Evolutionary conservation across 23 tunicate genomes (phyloP).

Genomic region (Trididemnum clinides): DNA sequence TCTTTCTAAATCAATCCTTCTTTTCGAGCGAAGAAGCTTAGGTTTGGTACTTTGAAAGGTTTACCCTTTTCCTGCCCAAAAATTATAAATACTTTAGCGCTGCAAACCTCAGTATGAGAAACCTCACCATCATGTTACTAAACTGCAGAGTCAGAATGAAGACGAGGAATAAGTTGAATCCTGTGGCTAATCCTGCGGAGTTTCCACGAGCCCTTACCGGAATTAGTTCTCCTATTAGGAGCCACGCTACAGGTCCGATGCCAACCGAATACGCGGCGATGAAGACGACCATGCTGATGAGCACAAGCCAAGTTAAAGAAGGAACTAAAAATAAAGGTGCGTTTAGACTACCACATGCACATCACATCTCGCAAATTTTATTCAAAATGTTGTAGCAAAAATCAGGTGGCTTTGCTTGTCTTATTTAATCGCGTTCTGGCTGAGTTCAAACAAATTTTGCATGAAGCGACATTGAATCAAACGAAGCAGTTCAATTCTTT

Average conservation of each 20-base stretch:
- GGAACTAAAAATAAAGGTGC: slow-evolving; percentile 5
- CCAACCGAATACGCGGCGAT: slow-evolving; percentile 89
- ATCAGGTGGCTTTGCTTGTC: too few relatives aligned
- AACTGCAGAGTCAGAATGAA: slow-evolving; percentile 74
- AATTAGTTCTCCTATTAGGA: slow-evolving; percentile 72
- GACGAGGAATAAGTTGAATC: slow-evolving; percentile 60
- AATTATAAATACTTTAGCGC: too few relatives aligned
- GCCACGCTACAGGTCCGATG: slow-evolving; percentile 86
- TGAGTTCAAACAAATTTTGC: too few relatives aligned
- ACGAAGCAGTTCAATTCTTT: too few relatives aligned
- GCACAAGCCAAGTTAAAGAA: slow-evolving; percentile 59
- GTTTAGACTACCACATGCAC: not conserved
- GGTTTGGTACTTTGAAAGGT: too few relatives aligned
- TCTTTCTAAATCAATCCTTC: too few relatives aligned
- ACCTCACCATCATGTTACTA: slow-evolving; percentile 49
- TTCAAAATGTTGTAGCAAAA: too few relatives aligned
- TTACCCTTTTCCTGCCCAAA: too few relatives aligned
- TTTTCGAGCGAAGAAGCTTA: too few relatives aligned
- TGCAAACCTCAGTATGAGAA: too few relatives aligned
- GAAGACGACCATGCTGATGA: slow-evolving; percentile 66
- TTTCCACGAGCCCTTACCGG: slow-evolving; percentile 79
- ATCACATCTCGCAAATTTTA: not conserved
- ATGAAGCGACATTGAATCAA: too few relatives aligned
- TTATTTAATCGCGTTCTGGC: too few relatives aligned
- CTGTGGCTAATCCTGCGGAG: slow-evolving; percentile 75